These are phyloP conservation scores for Cephus spinipes DNA, from an alignment of 2,888 invertebrate genomes.

Conservation along the genomic window DNA sequence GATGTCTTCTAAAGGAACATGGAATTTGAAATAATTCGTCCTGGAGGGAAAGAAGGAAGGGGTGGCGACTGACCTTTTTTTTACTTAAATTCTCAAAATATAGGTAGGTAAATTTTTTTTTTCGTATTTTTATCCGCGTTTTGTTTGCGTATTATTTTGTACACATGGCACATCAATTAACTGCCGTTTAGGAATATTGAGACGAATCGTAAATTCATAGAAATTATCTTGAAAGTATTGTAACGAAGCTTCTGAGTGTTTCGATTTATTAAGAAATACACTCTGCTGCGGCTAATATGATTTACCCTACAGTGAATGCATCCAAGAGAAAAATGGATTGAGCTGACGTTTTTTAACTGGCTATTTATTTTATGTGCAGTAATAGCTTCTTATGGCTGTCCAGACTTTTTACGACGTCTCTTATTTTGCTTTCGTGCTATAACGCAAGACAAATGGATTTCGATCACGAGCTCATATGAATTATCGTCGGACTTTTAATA, in stretches of 20 bases:
- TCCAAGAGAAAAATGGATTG: neutral
- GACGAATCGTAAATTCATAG: neutral
- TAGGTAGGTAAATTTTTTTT: neutral
- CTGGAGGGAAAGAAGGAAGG: neutral
- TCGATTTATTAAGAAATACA: neutral
- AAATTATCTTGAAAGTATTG: neutral
- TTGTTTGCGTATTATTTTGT: neutral
- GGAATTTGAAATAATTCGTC: neutral
- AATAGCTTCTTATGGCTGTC: neutral
- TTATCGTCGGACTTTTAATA: neutral
- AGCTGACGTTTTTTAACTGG: neutral
- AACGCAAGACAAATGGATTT: neutral
- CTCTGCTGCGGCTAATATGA: neutral
- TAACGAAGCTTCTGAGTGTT: neutral
- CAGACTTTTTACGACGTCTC: neutral
- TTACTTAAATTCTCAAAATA: neutral
- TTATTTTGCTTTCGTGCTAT: neutral
- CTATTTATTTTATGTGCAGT: neutral
- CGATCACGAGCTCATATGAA: neutral
- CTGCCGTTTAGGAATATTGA: neutral
- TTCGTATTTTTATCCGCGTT: neutral
- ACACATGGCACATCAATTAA: neutral
- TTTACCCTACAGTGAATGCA: neutral
- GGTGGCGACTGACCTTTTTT: neutral
- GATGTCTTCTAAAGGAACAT: neutral